Base-by-base conservation (phyloP, 2,888 invertebrate genomes). In the Tiliacea aurago region DNA sequence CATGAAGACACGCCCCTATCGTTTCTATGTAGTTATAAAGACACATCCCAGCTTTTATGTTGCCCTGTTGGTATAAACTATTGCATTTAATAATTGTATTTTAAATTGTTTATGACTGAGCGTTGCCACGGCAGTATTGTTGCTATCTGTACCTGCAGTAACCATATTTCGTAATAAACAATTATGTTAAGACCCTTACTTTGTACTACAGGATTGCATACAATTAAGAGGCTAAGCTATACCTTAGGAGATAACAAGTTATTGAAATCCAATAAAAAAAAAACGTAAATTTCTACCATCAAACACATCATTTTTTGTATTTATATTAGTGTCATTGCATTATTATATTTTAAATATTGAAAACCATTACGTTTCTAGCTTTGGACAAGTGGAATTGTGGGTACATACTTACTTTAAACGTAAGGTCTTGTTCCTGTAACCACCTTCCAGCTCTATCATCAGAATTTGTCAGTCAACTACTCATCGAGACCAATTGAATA, bases 41-140 rank as follows among this genome's bases (percentile, higher is more conserved):
- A 49, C 18, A 64, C 10, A 43, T 71, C 33, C 59, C 58, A 37
- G 41, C 10, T 23, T 59, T 64, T 59, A 78, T 71, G 76, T 59
- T 55, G 0, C 28, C 64, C 72, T 78, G 72, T 9, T 76, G 18
- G 2, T 59, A 53, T 71, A 78, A 64, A 76, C 63, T 78, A 70
- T 70, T 58, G 10, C 13, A 28, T 43, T 55, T 43, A 62, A 43
- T 45, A 58, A 15, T 9, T 41, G 11, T 28, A 41, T 53, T 43
- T 28, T 18, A 15, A 62, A 62, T 62, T 18, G 7, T 49, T 78
- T 37, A 33, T 33, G 43, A 18, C 45, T 20, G 11, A 51, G 13
- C 33, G 28, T 41, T 61, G 11, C 4, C 41, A 49, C 45, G 4
- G 20, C 43, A 15, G 13, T 9, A 45, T n/a, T 51, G 18, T n/a